These are phyloP conservation scores for Drosophila burlai DNA, from an alignment of 1,140 invertebrate genomes.

Conservation along the genomic window DNA sequence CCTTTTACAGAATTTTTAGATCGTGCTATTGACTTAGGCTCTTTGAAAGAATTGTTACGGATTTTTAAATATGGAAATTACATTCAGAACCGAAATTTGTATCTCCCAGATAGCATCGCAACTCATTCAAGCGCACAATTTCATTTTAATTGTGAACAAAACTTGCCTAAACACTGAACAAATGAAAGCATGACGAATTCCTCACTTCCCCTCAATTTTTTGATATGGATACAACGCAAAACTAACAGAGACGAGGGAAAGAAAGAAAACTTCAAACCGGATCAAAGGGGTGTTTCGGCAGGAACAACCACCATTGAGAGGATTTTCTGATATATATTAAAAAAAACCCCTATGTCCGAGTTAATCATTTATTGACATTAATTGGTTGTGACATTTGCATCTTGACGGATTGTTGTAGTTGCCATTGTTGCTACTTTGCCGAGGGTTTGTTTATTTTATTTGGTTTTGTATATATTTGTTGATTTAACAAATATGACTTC, in stretches of 20 bases:
- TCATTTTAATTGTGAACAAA: constrained; percentile 82
- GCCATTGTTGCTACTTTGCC: constrained; percentile 78
- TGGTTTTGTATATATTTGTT: constrained; percentile 42
- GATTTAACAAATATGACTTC: constrained; percentile 78
- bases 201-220: constrained; percentile 30
- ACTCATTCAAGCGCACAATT: constrained; percentile 64
- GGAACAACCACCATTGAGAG: constrained; percentile 37
- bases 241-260: constrained; percentile 24
- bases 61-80: constrained; percentile 22
- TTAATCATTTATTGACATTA: constrained; percentile 83
- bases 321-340: background rate
- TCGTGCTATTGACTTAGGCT: constrained; percentile 62
- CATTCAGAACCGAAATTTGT: background rate
- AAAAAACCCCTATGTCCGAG: constrained; percentile 22
- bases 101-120: constrained; percentile 19
- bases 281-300: constrained; percentile 40
- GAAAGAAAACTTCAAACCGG: constrained; percentile 39
- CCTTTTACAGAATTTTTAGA: constrained; percentile 41
- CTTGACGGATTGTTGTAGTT: constrained; percentile 79
- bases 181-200: constrained; percentile 75
- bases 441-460: constrained; percentile 60
- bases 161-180: constrained; percentile 75
- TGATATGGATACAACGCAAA: constrained; percentile 37
- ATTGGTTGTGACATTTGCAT: constrained; percentile 85
- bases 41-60: constrained; percentile 10